A percentile compares a stretch with the other conserved stretches of the same genome.
Conservation (phyloP, 2,888 invertebrate genomes). For the Melinaea marsaeus region DNA sequence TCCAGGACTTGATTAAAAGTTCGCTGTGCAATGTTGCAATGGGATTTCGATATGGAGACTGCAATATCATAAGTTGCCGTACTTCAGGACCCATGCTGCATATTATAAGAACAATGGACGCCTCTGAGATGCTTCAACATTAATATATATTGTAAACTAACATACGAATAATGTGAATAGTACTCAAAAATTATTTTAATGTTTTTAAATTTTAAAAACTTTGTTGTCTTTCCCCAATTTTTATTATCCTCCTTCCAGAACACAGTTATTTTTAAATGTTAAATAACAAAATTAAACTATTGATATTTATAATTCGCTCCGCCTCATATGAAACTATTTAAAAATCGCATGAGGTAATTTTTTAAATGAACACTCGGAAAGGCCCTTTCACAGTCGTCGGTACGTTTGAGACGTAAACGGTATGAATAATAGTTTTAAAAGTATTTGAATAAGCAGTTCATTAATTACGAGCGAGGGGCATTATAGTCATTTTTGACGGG, state of each 20-base stretch:
- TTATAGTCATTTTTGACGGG: slow-evolving; percentile 76
- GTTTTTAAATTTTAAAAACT: neutral
- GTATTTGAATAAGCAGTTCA: slow-evolving; percentile 77
- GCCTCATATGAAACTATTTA: slow-evolving; percentile 51
- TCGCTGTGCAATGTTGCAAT: slow-evolving; percentile 69
- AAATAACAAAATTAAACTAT: slow-evolving; percentile 16
- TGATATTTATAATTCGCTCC: slow-evolving; percentile 34
- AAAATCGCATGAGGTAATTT: slow-evolving; percentile 63
- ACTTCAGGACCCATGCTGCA: slow-evolving; percentile 24
- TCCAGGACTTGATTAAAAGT: slow-evolving; percentile 75
- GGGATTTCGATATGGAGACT: slow-evolving; percentile 69
- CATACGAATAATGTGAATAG: no score
- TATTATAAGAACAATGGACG: neutral
- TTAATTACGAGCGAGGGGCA: slow-evolving; percentile 70
- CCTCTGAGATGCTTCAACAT: no score
- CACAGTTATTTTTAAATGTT: no score
- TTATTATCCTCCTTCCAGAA: no score
- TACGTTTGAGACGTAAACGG: slow-evolving; percentile 74
- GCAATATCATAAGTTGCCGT: slow-evolving; percentile 47
- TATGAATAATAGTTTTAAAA: slow-evolving; percentile 78
- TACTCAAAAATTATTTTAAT: neutral
- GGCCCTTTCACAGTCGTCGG: slow-evolving; percentile 71
- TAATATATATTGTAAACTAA: no score
- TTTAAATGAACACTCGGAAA: slow-evolving; percentile 69
- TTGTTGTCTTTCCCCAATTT: no score